Percentiles rank a stretch among this genome's conserved stretches.
phyloP scores from a whole-genome alignment of 2,113 vertebrate species.

The Leucopsar rothschildi region DNA sequence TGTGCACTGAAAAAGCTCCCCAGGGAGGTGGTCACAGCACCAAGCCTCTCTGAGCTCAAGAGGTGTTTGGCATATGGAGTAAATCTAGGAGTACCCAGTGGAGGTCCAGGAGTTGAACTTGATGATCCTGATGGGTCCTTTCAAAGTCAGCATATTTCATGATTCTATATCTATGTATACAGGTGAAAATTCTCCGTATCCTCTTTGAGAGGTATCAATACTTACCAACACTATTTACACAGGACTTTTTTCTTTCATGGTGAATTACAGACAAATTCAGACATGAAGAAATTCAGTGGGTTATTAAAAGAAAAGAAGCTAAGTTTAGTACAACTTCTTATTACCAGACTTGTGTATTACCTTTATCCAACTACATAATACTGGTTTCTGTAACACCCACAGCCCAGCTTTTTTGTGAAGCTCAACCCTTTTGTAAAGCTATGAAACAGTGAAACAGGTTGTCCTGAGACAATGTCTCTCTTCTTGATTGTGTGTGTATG shows the following conservation, averaged over 20 bases:
- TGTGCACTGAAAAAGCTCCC: neutral
- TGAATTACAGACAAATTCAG: neutral
- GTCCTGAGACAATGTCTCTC: neutral
- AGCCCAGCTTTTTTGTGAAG: neutral
- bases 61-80: neutral
- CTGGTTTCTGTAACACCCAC: neutral
- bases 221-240: neutral
- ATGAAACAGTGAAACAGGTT: neutral
- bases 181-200: neutral
- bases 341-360: neutral
- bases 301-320: neutral
- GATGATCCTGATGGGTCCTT: neutral
- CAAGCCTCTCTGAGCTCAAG: neutral
- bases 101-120: neutral
- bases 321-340: neutral
- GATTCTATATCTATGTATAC: neutral
- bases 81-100: neutral
- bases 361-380: neutral
- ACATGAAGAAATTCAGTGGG: neutral
- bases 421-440: neutral
- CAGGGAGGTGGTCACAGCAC: neutral
- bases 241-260: neutral
- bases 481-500: neutral
- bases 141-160: neutral
- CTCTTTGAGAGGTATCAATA: neutral